phyloP scores from a whole-genome alignment of 2,113 vertebrate species.

The Ciconia maguari region DNA sequence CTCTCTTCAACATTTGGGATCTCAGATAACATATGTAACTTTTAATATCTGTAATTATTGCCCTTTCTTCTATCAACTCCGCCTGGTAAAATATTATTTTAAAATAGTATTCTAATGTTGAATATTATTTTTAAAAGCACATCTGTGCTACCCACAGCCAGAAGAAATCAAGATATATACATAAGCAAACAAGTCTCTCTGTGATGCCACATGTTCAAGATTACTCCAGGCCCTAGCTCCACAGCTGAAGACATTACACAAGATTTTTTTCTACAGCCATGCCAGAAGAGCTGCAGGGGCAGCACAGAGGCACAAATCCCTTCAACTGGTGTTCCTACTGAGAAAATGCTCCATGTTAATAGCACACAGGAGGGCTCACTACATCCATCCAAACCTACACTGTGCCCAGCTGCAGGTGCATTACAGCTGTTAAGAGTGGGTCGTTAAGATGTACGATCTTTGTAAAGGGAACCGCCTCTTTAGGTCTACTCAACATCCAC shows the following conservation, averaged over 20 bases:
- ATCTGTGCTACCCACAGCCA: background rate
- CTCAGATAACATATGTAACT: background rate
- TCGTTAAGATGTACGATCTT: background rate
- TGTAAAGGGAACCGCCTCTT: background rate
- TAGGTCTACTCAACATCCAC: background rate
- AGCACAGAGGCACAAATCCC: conserved; percentile 16
- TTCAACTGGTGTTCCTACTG: background rate
- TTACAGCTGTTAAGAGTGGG: background rate
- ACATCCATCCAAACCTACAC: background rate
- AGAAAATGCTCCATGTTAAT: background rate
- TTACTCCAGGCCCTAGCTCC: background rate
- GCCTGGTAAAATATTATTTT: background rate
- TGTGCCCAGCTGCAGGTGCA: background rate
- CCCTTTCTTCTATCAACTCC: background rate
- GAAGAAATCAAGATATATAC: background rate
- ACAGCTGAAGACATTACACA: background rate
- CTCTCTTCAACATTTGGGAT: background rate
- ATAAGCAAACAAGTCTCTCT: background rate
- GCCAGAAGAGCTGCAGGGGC: background rate
- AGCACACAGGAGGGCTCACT: background rate
- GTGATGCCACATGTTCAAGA: background rate
- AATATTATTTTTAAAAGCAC: background rate
- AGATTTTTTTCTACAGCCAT: background rate
- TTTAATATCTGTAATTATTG: background rate
- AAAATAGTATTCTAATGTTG: background rate